phyloP scores from a whole-genome alignment of 2,797 vertebrate genomes.

The Sebastolobus alascanus region DNA sequence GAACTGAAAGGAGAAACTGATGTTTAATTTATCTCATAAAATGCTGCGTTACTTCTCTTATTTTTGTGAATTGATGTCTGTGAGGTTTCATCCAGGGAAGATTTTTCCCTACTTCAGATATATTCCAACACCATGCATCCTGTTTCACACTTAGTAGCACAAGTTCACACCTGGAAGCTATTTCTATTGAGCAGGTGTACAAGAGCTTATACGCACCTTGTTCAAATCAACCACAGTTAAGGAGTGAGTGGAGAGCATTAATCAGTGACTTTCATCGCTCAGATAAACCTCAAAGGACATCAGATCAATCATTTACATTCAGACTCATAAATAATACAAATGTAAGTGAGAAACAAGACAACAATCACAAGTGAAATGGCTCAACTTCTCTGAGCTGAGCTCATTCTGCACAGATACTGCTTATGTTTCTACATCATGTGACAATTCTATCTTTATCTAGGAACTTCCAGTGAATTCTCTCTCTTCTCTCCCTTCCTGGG shows the following conservation, averaged over 20 bases:
- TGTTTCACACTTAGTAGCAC: neutral
- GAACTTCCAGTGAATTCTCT: constrained; percentile 38
- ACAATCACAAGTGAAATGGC: neutral
- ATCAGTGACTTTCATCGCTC: neutral
- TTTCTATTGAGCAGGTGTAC: constrained; percentile 17
- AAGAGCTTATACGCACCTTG: neutral
- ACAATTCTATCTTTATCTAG: constrained; percentile 32
- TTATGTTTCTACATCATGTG: constrained; percentile 7
- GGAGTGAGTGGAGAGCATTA: neutral
- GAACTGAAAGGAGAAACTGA: neutral
- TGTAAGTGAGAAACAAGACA: neutral
- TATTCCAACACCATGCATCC: neutral
- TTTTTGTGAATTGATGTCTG: neutral
- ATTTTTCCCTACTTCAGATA: neutral
- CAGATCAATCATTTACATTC: neutral
- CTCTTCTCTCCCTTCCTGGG: neutral
- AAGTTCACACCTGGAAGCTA: neutral
- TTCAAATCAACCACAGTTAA: neutral
- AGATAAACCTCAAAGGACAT: neutral
- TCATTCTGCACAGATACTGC: neutral
- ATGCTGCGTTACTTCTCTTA: neutral
- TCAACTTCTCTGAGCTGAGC: neutral
- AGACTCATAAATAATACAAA: neutral
- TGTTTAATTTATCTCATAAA: neutral
- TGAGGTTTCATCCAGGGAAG: constrained; percentile 1